phyloP scores from a whole-genome alignment of 2,113 vertebrate species.

The Suncus etruscus region DNA sequence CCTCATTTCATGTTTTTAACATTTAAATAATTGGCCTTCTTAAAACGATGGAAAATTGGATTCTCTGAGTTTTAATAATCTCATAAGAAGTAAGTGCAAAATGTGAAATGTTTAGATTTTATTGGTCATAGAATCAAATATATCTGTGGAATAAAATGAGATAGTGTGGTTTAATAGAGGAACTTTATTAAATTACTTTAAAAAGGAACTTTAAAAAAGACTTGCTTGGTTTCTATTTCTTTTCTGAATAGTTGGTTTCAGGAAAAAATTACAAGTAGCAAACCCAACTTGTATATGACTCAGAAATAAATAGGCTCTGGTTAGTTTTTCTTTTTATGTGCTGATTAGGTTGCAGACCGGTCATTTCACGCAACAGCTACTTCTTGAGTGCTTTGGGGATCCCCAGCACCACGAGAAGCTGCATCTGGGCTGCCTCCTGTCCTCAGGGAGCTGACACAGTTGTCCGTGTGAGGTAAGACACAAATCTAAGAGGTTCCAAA shows the following conservation, averaged over 20 bases:
- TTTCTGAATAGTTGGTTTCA: slow-evolving; percentile 49
- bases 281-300: not conserved
- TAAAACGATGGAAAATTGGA: slow-evolving; percentile 66
- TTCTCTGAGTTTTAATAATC: slow-evolving; percentile 72
- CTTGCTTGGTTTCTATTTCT: slow-evolving; percentile 52
- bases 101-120: slow-evolving; percentile 74
- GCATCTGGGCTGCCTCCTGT: not conserved
- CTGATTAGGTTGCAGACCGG: not conserved
- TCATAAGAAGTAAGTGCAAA: slow-evolving; percentile 66
- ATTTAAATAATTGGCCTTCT: slow-evolving; percentile 69
- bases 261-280: slow-evolving; percentile 57
- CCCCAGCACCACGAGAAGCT: not conserved
- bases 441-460: not conserved
- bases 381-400: not conserved
- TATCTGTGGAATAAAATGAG: slow-evolving; percentile 74
- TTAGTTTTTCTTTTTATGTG: slow-evolving; percentile 1
- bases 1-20: slow-evolving; percentile 63
- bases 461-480: not conserved
- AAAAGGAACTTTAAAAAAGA: not conserved
- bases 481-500: not conserved
- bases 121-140: slow-evolving; percentile 70
- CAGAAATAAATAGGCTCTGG: slow-evolving; percentile 13
- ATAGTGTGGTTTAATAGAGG: slow-evolving; percentile 51
- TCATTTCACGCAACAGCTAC: slow-evolving; percentile 41
- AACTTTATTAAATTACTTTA: slow-evolving; percentile 66